Percentiles rank a stretch among this genome's conserved stretches.
These are phyloP conservation scores for Nephrotoma appendiculata DNA, from an alignment of 2,888 invertebrate genomes.

Conservation along the genomic window DNA sequence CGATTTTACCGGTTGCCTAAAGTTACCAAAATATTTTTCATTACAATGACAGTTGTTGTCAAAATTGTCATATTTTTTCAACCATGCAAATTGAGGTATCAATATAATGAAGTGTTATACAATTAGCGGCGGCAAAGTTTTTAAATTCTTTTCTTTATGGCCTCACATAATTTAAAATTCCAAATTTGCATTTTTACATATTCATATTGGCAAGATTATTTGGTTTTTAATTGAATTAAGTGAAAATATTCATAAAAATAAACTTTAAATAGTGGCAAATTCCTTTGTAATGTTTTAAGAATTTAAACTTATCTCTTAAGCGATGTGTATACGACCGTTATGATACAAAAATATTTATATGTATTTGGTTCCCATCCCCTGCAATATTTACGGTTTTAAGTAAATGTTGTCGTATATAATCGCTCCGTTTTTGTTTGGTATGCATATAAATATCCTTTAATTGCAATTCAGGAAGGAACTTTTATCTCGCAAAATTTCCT, in stretches of 20 bases:
- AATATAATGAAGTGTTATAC: no score
- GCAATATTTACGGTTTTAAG: neutral
- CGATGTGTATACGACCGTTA: neutral
- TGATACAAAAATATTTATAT: neutral
- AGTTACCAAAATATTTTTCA: no score
- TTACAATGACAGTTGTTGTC: no score
- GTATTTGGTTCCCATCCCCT: neutral
- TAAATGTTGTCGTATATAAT: neutral
- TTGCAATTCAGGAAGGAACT: neutral
- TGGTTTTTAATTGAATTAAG: neutral
- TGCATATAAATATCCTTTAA: neutral
- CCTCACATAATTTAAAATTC: neutral
- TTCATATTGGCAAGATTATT: neutral
- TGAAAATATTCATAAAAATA: neutral
- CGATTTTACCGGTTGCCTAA: no score
- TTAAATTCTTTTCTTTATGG: no score
- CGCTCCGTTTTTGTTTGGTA: neutral
- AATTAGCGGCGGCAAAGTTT: no score
- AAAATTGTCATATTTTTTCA: no score
- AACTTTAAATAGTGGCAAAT: neutral
- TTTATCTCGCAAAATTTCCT: neutral
- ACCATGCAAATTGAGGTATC: no score
- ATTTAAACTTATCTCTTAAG: neutral
- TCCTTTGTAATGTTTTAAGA: neutral
- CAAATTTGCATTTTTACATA: neutral